phyloP scores from a whole-genome alignment of 2,888 invertebrate species.

The Limenitis camilla region DNA sequence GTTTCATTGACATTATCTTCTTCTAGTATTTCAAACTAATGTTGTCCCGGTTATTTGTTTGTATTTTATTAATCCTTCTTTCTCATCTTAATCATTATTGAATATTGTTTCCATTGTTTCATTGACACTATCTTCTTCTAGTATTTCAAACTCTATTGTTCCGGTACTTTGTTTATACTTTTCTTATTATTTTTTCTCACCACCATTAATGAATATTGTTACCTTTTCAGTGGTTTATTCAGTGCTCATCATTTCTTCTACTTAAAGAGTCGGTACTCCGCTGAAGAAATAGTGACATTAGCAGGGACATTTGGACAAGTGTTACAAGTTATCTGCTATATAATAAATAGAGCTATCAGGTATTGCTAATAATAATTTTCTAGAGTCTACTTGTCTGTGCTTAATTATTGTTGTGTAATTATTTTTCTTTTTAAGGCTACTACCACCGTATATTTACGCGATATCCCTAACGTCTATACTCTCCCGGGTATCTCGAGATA shows the following conservation, averaged over 20 bases:
- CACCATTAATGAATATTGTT: neutral
- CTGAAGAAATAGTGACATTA: conserved; percentile 61
- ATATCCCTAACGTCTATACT: conserved; percentile 68
- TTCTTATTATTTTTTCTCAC: neutral
- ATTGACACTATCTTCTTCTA: no score
- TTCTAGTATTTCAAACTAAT: no score
- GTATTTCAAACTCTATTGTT: neutral
- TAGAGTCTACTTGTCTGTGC: neutral
- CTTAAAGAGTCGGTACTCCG: conserved; percentile 62
- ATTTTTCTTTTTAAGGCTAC: conserved; percentile 55
- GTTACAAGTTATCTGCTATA: conserved; percentile 68
- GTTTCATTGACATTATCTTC: no score
- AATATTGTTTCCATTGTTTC: no score
- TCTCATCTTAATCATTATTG: no score
- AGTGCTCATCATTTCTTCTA: conserved; percentile 77
- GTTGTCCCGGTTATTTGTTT: no score
- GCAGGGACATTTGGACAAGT: conserved; percentile 62
- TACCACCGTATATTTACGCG: conserved; percentile 76
- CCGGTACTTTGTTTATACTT: neutral
- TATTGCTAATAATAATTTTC: conserved; percentile 28
- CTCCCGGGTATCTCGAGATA: conserved; percentile 36
- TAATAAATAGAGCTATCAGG: conserved; percentile 75
- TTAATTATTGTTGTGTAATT: neutral
- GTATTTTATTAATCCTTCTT: no score
- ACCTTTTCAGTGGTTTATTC: conserved; percentile 70